Base-by-base conservation (phyloP, 2,888 invertebrate genomes). In the Diplazon laetatorius region DNA sequence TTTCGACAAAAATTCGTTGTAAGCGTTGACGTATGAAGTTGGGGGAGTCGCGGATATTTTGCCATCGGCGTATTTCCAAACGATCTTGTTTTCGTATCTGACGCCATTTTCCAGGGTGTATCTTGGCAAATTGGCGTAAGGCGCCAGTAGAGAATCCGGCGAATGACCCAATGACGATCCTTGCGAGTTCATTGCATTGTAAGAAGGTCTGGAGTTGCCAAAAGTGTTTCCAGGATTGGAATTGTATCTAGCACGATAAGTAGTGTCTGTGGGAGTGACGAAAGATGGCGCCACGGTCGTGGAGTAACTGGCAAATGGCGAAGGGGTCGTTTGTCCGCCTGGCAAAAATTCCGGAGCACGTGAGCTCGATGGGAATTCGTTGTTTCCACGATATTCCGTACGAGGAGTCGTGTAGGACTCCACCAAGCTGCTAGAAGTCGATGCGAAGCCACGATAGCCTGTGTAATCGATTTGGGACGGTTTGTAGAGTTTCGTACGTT, bases 21-120 rank as follows among this genome's bases (percentile, higher is more conserved):
- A 85, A 4, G 84, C 81, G 48, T 85, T 86, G 0, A 84, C 72
- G 78, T 88, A 90, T 1, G 90, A 87, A 2, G 78, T 69, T 0
- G 91, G 89, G 1, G 89, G 87, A 0, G 82, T 81, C 4, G 89
- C 87, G 0, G 88, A 88, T 2, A 90, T 83, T 48, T 87, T 85
- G 0, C 91, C 91, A 76, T 91, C 89, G 0, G 90, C 89, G 81
- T 91, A 91, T 46, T 90, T 91, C 91, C 91, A 91, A n/a, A 89
- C 86, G 2, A 90, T 87, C 60, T 89, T 91, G 57, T 91, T 89
- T 70, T 91, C 90, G 74, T 91, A 91, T 14, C 83, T 85, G 0
- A 91, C 77, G 0, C 90, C 91, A 57, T 90, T 88, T 55, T 91
- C 91, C 2, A 87, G 16, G 0, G 89, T 88, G 72, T 87, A 90